Percentiles rank a stretch among this genome's conserved stretches.
phyloP scores from a whole-genome alignment of 1,140 invertebrate species.

The Teleogryllus occipitalis region DNA sequence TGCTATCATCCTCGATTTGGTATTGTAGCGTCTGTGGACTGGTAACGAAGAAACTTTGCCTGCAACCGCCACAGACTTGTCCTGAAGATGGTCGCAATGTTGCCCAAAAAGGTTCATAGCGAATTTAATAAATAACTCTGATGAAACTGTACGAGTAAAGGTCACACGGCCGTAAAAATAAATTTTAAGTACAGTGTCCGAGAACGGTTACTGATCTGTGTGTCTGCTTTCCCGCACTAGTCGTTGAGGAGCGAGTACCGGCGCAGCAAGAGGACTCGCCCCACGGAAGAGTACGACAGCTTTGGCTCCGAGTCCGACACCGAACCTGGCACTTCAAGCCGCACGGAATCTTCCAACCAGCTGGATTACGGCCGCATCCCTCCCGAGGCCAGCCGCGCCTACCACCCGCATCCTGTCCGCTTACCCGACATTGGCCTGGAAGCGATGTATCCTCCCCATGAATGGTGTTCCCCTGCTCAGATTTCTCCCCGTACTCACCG shows the following conservation, averaged over 20 bases:
- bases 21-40: too few species aligned
- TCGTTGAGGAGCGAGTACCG: constrained; percentile 12
- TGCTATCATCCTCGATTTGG: too few species aligned
- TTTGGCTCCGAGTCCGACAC: constrained; percentile 32
- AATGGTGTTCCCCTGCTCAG: constrained; percentile 16
- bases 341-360: constrained; percentile 30
- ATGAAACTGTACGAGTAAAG: too few species aligned
- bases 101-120: too few species aligned
- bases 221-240: too few species aligned
- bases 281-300: constrained; percentile 25
- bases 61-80: too few species aligned
- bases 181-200: too few species aligned
- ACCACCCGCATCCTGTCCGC: neutral
- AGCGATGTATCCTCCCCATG: neutral
- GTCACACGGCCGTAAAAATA: too few species aligned
- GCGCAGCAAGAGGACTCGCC: constrained; percentile 14
- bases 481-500: neutral
- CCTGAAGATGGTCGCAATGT: too few species aligned
- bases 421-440: neutral
- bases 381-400: neutral
- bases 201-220: too few species aligned
- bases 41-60: too few species aligned
- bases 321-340: constrained; percentile 28
- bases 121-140: too few species aligned
- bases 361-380: constrained; percentile 25